Base-by-base conservation (phyloP, 2,888 invertebrate species). In the Heliconius aoede region DNA sequence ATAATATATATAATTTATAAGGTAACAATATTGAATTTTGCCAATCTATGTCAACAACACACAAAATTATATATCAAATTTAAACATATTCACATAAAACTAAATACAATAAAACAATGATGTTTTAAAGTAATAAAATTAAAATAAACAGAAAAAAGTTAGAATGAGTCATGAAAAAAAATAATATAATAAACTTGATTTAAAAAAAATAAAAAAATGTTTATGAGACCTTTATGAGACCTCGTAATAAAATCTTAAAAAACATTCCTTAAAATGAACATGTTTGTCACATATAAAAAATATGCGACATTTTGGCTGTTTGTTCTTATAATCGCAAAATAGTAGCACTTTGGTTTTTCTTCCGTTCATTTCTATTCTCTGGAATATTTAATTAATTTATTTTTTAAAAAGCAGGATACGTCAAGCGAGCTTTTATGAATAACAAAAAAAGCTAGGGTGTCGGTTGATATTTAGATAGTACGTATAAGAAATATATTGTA, bases 201-300 rank as follows among this genome's bases (percentile, higher is more conserved):
- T 68, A 55, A 69, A 51, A 69, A 69, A 55, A 55, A n/a, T n/a
- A n/a, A n/a, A n/a, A n/a, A 68, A 55, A 69, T 30, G 30, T 30
- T n/a, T 13, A 30, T 69, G 30, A 69, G 69, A 51, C 26, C 51
- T 46, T 68, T 68, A 51, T 51, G n/a, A n/a, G n/a, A n/a, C 13
- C 51, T 55, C n/a, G 32, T 69, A 69, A 69, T 69, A 69, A 51
- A 69, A 51, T 51, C 24, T 69, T 55, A 55, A 69, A 69, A n/a
- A 69, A 69, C 28, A 46, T 28, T 67, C 67, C 26, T 36, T 18
- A 67, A 46, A 67, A 51, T n/a, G 21, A 28, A 26, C 26, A 26
- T 26, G 32, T 15, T 18, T 36, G 36, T 26, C n/a, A 36, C 40
- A 24, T 32, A 15, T 36, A 32, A 28, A 21, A 30, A 62, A 30